These are phyloP conservation scores for Cyprinodon tularosa DNA, from an alignment of 2,113 vertebrate species.

Conservation along the genomic window DNA sequence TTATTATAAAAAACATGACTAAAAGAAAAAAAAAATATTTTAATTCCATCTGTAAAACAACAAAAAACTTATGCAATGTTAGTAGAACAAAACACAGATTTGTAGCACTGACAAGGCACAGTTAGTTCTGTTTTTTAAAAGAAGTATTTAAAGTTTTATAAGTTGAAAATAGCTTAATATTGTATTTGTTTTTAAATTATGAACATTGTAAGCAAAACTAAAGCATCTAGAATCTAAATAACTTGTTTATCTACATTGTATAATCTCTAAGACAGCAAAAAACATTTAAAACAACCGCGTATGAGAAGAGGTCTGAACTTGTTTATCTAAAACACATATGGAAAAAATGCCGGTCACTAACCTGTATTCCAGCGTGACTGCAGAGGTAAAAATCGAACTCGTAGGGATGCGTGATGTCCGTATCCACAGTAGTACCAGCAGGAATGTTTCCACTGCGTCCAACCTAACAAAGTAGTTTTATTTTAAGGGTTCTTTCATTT, in stretches of 20 bases:
- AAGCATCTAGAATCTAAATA: no score
- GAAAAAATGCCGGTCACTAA: slow-evolving; percentile 56
- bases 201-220: no score
- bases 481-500: neutral
- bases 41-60: neutral
- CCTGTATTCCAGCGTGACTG: slow-evolving; percentile 99
- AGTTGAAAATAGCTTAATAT: no score
- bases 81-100: neutral
- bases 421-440: slow-evolving; percentile 97
- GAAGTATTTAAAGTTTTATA: neutral
- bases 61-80: neutral
- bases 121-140: neutral
- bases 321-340: neutral
- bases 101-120: neutral
- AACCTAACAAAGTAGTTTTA: slow-evolving; percentile 78
- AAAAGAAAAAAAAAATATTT: neutral
- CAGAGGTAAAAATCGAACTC: slow-evolving; percentile 99
- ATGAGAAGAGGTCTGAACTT: neutral
- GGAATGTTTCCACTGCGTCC: slow-evolving; percentile 99
- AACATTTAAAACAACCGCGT: no score
- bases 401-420: slow-evolving; percentile 96
- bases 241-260: neutral
- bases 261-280: neutral
- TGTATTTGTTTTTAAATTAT: no score
- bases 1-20: neutral